Conservation (phyloP, 2,888 invertebrate species). For the Habrosyne pyritoides region DNA sequence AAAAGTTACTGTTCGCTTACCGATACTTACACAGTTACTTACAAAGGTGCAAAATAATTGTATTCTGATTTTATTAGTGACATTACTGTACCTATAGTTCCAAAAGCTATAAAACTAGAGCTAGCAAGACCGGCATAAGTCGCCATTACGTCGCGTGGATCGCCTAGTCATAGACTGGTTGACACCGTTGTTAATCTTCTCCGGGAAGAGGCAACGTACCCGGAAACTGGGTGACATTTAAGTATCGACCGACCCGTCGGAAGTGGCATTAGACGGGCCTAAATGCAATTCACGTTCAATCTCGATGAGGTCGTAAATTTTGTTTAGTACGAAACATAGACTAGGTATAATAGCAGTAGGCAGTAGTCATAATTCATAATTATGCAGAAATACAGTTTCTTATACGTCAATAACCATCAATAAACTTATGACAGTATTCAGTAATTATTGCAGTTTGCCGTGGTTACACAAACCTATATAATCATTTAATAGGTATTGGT, state of each 20-base stretch:
- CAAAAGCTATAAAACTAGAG: conserved; percentile 32
- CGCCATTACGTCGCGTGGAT: conserved; percentile 12
- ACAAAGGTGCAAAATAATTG: neutral
- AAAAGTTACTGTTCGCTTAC: neutral
- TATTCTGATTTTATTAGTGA: neutral
- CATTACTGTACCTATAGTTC: neutral
- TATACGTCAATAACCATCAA: too few relatives aligned
- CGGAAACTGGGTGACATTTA: conserved; percentile 69
- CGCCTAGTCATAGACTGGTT: conserved; percentile 39
- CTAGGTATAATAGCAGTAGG: neutral
- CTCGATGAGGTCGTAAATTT: conserved; percentile 13
- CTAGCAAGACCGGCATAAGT: conserved; percentile 38
- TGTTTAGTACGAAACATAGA: too few relatives aligned
- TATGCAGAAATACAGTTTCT: neutral
- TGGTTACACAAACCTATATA: too few relatives aligned
- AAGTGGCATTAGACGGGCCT: conserved; percentile 47
- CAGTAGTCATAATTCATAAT: neutral
- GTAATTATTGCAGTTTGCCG: too few relatives aligned
- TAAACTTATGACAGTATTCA: too few relatives aligned
- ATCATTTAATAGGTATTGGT: too few relatives aligned
- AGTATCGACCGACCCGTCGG: conserved; percentile 57
- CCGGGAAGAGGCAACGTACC: conserved; percentile 40
- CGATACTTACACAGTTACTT: neutral
- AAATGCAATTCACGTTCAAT: conserved; percentile 26
- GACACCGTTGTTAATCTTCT: conserved; percentile 50